phyloP scores from a whole-genome alignment of 1,140 invertebrate genomes.

The Penaeus indicus region DNA sequence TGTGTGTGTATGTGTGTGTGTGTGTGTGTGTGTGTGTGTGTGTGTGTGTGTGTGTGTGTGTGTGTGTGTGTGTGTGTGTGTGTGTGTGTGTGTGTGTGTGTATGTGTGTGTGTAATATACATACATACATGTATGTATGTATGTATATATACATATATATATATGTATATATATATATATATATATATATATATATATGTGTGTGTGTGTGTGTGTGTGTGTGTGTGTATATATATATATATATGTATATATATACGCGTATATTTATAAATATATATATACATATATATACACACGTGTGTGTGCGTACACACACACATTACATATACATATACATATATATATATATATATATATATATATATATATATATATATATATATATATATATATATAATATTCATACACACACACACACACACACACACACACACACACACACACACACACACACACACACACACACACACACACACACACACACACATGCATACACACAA shows the following conservation, averaged over 20 bases:
- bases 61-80: too few relatives aligned
- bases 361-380: too few relatives aligned
- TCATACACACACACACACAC: neutral
- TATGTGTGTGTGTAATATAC: neutral
- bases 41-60: too few relatives aligned
- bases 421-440: neutral
- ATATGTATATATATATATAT: neutral
- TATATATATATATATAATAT: neutral
- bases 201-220: neutral
- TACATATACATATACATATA: too few relatives aligned
- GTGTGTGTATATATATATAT: slow-evolving; percentile 20
- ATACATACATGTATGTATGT: neutral
- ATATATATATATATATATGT: neutral
- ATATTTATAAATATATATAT: too few relatives aligned
- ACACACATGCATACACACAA: neutral
- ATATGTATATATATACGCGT: neutral
- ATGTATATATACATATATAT: slow-evolving; percentile 2
- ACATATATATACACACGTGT: neutral
- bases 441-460: neutral
- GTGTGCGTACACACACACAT: too few relatives aligned
- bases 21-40: too few relatives aligned
- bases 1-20: too few relatives aligned
- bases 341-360: too few relatives aligned
- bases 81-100: neutral
- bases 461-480: neutral